These are phyloP conservation scores for Drosophila willistoni DNA, from an alignment of 1,140 invertebrate genomes.

Conservation along the genomic window DNA sequence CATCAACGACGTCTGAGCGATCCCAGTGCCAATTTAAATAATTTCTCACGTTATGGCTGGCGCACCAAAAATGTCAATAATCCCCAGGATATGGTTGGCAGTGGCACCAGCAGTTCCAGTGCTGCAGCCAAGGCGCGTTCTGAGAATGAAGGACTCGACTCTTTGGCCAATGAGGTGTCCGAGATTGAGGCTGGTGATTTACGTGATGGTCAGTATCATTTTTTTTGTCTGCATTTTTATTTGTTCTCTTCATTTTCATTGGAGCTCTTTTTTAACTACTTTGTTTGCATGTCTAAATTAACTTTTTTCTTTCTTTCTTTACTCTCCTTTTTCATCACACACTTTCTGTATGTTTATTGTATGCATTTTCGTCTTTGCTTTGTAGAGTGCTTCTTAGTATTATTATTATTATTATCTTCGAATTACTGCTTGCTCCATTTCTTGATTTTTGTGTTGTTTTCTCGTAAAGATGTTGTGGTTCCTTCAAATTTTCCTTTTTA, in stretches of 20 bases:
- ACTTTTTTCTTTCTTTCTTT: background rate
- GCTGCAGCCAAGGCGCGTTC: slow-evolving; percentile 90
- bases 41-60: slow-evolving; percentile 93
- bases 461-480: slow-evolving; percentile 78
- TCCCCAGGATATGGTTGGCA: slow-evolving; percentile 83
- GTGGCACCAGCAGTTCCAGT: slow-evolving; percentile 57
- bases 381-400: background rate
- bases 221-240: background rate
- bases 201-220: slow-evolving; percentile 90
- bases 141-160: slow-evolving; percentile 95
- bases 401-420: background rate
- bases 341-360: slow-evolving; percentile 18
- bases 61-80: slow-evolving; percentile 85
- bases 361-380: slow-evolving; percentile 22
- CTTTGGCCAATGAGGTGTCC: slow-evolving; percentile 90
- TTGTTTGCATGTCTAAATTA: slow-evolving; percentile 28
- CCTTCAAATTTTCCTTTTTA: slow-evolving; percentile 65
- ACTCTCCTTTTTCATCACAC: slow-evolving; percentile 11
- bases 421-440: slow-evolving; percentile 59
- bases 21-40: slow-evolving; percentile 96
- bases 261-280: slow-evolving; percentile 33
- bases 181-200: slow-evolving; percentile 97
- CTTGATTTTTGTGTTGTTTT: slow-evolving; percentile 52
- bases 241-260: slow-evolving; percentile 36
- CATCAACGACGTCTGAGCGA: slow-evolving; percentile 95